Evolutionary conservation across 2,113 vertebrate species (phyloP), one percentile per base, ranked within the genome.

Genomic region (Phyllostomus discolor): DNA sequence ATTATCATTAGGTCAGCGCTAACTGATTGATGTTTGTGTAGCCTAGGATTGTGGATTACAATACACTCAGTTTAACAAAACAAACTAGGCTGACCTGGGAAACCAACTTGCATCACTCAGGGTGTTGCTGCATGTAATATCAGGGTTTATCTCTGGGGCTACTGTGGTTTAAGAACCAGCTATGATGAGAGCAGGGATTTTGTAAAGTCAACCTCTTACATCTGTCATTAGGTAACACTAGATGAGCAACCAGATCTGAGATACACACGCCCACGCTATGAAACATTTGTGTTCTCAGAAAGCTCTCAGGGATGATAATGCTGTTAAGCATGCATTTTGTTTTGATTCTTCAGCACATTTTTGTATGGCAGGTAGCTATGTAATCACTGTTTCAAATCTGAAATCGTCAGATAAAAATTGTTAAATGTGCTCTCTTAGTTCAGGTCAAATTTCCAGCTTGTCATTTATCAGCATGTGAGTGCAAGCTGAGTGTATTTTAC

Each of bases 11-110:
- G 96, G 97, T 98, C 98, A 98, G 95, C 8, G 88, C 62, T 64
- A 97, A 85, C 69, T 98, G 98, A 98, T 97, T 98, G 98, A 88
- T 91, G 82, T 97, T 98, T 98, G 94, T 96, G 69, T 87, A 94
- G 69, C 88, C 10, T 62, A 93, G 93, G 78, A 95, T 84, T 97
- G 96, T 84, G 92, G 93, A 94, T 87, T n/a, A 88, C 76, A 85
- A 57, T 88, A 24, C 81, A 85, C 35, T 81, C 72, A 24, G 91
- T 88, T 88, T 90, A 96, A 85, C 59, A 84, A 76, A 92, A 92
- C 76, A 85, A 67, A 79, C 84, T 2, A 33, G 59, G 26, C 73
- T 76, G 87, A 83, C 87, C 95, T 22, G 62, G 84, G 84, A 96
- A 92, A 9, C 38, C 12, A 5, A 31, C 35, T 0, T 66, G 90